These are phyloP conservation scores for Epinephelus cyanopodus DNA, from an alignment of 2,113 vertebrate genomes.

Conservation along the genomic window DNA sequence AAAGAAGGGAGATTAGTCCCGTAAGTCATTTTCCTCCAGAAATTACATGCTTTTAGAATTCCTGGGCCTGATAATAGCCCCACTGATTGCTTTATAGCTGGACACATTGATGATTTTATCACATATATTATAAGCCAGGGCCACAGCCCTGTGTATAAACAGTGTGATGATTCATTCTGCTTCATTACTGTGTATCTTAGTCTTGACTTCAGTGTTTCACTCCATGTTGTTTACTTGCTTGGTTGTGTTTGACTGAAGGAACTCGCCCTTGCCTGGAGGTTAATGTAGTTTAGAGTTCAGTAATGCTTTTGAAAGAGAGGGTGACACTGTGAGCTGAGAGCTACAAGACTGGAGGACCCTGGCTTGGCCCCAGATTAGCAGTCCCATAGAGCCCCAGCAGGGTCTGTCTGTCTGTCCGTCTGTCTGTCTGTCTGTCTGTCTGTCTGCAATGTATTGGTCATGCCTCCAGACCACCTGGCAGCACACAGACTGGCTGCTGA, in stretches of 20 bases:
- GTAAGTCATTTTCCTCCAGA: conserved; percentile 65
- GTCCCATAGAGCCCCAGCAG: conserved; percentile 49
- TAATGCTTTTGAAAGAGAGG: conserved; percentile 51
- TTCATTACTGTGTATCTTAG: conserved; percentile 19
- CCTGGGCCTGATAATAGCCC: conserved; percentile 58
- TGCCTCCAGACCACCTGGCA: conserved; percentile 77
- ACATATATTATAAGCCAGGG: conserved; percentile 30
- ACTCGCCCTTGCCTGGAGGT: conserved; percentile 53
- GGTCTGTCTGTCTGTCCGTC: conserved; percentile 39
- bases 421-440: conserved; percentile 31
- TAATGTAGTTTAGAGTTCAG: conserved; percentile 56
- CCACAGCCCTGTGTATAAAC: conserved; percentile 10
- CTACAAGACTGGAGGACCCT: conserved; percentile 46
- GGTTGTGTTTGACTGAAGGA: conserved; percentile 49
- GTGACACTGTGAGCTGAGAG: conserved; percentile 57
- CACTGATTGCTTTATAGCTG: conserved; percentile 64
- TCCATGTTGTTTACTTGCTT: conserved; percentile 48
- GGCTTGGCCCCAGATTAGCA: conserved; percentile 62
- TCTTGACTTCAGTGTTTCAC: conserved; percentile 4
- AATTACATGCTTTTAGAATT: conserved; percentile 70
- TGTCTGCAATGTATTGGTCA: conserved; percentile 65
- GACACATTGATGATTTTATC: conserved; percentile 66
- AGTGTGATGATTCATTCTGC: conserved; percentile 49
- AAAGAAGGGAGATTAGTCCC: conserved; percentile 59
- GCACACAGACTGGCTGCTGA: conserved; percentile 64